Conservation (phyloP, 2,797 vertebrate genomes). For the Avahi laniger region DNA sequence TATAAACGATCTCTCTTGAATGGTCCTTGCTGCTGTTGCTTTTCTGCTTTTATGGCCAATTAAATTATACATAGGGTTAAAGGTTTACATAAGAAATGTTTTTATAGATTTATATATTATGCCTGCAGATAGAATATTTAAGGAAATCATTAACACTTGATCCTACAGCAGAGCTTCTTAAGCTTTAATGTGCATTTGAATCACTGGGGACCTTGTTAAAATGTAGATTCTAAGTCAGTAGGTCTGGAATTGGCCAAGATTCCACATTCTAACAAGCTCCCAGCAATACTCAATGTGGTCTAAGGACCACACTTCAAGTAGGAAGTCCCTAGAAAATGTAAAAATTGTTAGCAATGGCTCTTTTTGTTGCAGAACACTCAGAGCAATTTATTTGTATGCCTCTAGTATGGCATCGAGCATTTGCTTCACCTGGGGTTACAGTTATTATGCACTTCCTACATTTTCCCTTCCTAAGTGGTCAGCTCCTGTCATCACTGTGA, state of each 20-base stretch:
- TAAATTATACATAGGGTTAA: neutral
- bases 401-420: neutral
- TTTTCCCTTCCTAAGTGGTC: neutral
- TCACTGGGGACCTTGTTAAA: constrained; percentile 34
- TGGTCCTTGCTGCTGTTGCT: neutral
- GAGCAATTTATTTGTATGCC: neutral
- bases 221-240: neutral
- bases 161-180: neutral
- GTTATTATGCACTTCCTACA: neutral
- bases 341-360: neutral
- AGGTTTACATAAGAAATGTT: constrained; percentile 19
- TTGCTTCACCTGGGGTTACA: neutral
- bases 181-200: neutral
- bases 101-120: neutral
- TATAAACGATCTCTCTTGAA: neutral
- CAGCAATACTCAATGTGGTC: neutral
- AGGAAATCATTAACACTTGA: neutral
- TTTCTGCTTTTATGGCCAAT: neutral
- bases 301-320: neutral
- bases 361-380: neutral
- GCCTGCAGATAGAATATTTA: neutral
- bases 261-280: constrained; percentile 26
- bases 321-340: neutral
- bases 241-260: neutral
- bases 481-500: neutral